These are phyloP conservation scores for Danio jaintianensis DNA, from an alignment of 2,797 vertebrate species.

Conservation along the genomic window DNA sequence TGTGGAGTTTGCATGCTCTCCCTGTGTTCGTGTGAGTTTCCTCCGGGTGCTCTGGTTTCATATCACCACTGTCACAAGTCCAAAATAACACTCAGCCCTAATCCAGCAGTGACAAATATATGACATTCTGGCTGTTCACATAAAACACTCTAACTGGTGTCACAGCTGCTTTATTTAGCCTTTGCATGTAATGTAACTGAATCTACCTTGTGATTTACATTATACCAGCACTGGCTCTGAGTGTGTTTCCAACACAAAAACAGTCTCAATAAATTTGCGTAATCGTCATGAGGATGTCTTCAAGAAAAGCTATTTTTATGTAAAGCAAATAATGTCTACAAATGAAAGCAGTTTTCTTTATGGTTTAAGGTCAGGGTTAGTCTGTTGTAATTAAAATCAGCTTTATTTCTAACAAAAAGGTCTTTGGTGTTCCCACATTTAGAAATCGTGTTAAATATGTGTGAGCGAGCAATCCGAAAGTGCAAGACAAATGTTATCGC, in stretches of 20 bases:
- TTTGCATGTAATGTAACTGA: not conserved
- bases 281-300: not conserved
- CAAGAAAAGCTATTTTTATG: not conserved
- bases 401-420: not conserved
- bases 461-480: not conserved
- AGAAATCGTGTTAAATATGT: conserved; percentile 1
- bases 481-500: conserved; percentile 8
- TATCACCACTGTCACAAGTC: not conserved
- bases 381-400: not conserved
- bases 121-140: not conserved
- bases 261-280: not conserved
- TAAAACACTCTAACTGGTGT: not conserved
- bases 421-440: not conserved
- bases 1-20: too few relatives aligned
- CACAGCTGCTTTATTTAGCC: not conserved
- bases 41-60: too few relatives aligned
- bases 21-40: too few relatives aligned
- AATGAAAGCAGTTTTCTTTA: not conserved
- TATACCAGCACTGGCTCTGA: not conserved
- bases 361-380: not conserved
- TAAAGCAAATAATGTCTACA: not conserved
- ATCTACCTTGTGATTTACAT: not conserved
- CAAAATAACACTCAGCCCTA: not conserved
- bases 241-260: not conserved
- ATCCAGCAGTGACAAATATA: not conserved